Evolutionary conservation across 1,140 invertebrate species (phyloP).

Genomic region (Pogonus chalceus): DNA sequence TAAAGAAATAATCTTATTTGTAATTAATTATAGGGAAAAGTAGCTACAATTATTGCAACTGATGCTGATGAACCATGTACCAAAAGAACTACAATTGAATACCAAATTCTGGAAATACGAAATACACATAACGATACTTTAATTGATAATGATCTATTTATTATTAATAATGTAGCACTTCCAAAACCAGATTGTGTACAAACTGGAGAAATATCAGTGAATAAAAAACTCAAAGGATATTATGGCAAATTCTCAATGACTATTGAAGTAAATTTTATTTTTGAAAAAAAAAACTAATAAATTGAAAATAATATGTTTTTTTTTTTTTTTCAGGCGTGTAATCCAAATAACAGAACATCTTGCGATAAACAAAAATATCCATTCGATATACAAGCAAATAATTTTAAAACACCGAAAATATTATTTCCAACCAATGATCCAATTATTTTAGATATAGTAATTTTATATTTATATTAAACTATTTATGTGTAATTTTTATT

Average conservation of each 20-base stretch:
- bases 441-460: slow-evolving; percentile 24
- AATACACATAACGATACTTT: slow-evolving; percentile 5
- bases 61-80: slow-evolving; percentile 41
- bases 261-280: background rate
- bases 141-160: slow-evolving; percentile 32
- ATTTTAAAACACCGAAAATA: slow-evolving; percentile 39
- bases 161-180: slow-evolving; percentile 30
- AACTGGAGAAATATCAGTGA: slow-evolving; percentile 17
- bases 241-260: background rate
- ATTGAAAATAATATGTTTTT: too few species aligned
- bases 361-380: slow-evolving; percentile 23
- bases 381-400: slow-evolving; percentile 38
- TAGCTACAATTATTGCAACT: slow-evolving; percentile 32
- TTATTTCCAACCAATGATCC: slow-evolving; percentile 30
- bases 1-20: too few species aligned
- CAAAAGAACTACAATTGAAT: slow-evolving; percentile 39
- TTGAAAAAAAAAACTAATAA: too few species aligned
- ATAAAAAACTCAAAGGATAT: background rate
- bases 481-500: background rate
- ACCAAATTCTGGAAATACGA: slow-evolving; percentile 26
- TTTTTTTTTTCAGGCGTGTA: too few species aligned
- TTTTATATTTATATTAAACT: background rate
- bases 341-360: slow-evolving; percentile 36
- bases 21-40: background rate
- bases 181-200: slow-evolving; percentile 33